A percentile compares a stretch with the other conserved stretches of the same genome.
phyloP scores from a whole-genome alignment of 2,797 vertebrate genomes.

The Coranthus polyacanthus region DNA sequence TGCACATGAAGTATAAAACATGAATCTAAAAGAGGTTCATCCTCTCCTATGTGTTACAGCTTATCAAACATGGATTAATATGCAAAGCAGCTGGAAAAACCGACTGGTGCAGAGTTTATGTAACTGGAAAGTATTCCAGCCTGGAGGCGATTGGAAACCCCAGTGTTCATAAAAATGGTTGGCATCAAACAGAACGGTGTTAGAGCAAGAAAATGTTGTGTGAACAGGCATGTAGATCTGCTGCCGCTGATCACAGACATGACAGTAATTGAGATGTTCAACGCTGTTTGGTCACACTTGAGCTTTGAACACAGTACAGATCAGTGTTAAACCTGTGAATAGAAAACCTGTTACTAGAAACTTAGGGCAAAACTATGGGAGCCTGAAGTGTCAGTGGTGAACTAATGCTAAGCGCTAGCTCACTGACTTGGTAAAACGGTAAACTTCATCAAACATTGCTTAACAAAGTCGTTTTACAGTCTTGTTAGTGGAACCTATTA shows the following conservation, averaged over 20 bases:
- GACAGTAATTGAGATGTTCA: slow-evolving; percentile 4
- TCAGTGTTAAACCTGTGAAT: neutral
- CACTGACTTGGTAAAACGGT: too few relatives aligned
- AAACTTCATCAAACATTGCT: too few relatives aligned
- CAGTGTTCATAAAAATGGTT: slow-evolving; percentile 40
- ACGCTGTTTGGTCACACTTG: too few relatives aligned
- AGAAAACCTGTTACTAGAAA: too few relatives aligned
- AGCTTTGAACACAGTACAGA: too few relatives aligned
- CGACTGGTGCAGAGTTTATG: slow-evolving; percentile 52
- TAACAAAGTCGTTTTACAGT: too few relatives aligned
- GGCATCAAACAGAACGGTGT: slow-evolving; percentile 25
- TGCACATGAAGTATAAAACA: slow-evolving; percentile 2
- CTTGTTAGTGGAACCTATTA: too few relatives aligned
- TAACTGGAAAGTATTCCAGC: slow-evolving; percentile 66
- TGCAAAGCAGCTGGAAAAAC: slow-evolving; percentile 58
- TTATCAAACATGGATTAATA: slow-evolving; percentile 12
- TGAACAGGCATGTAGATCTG: slow-evolving; percentile 14
- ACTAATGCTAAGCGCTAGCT: too few relatives aligned
- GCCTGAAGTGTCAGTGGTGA: too few relatives aligned
- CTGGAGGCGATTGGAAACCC: slow-evolving; percentile 58
- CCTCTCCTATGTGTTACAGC: neutral
- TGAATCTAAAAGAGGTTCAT: too few relatives aligned
- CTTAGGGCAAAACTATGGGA: too few relatives aligned
- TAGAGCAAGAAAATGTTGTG: slow-evolving; percentile 19
- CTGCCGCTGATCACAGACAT: slow-evolving; percentile 13